phyloP scores from a whole-genome alignment of 2,797 vertebrate genomes.

The Pygocentrus nattereri region DNA sequence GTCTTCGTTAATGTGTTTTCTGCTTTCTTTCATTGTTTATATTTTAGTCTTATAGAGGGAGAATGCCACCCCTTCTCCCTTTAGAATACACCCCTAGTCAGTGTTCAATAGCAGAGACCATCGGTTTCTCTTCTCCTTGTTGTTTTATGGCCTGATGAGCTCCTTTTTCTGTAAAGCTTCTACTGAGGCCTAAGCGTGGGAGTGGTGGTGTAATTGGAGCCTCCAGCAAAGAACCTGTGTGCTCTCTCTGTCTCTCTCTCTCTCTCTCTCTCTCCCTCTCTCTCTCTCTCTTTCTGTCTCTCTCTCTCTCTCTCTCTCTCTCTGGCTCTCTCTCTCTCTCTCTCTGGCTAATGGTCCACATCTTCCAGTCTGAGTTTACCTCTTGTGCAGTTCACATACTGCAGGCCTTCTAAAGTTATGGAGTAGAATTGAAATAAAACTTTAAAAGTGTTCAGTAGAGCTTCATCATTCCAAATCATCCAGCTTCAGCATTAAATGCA shows the following conservation, averaged over 20 bases:
- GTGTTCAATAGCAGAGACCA: too few species aligned
- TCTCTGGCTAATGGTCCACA: background rate
- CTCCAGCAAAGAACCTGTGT: background rate
- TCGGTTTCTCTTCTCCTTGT: background rate
- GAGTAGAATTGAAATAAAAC: too few species aligned
- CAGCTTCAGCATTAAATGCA: too few species aligned
- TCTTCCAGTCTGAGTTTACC: background rate
- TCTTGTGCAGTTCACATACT: too few species aligned
- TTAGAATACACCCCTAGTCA: too few species aligned
- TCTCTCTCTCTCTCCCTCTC: background rate
- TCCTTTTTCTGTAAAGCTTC: background rate
- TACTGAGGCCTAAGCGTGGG: background rate
- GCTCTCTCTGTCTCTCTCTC: background rate
- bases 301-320: slow-evolving; percentile 14
- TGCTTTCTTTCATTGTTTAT: too few species aligned
- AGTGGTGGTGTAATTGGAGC: background rate
- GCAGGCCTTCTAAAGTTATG: too few species aligned
- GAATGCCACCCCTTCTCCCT: too few species aligned
- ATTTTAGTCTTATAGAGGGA: too few species aligned
- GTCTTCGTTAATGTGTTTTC: too few species aligned
- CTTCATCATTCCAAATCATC: too few species aligned
- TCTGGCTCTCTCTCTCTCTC: background rate
- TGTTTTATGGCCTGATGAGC: background rate
- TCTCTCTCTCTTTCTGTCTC: background rate
- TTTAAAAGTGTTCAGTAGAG: too few species aligned